phyloP scores from a whole-genome alignment of 2,797 vertebrate species.

The Micromesistius poutassou region DNA sequence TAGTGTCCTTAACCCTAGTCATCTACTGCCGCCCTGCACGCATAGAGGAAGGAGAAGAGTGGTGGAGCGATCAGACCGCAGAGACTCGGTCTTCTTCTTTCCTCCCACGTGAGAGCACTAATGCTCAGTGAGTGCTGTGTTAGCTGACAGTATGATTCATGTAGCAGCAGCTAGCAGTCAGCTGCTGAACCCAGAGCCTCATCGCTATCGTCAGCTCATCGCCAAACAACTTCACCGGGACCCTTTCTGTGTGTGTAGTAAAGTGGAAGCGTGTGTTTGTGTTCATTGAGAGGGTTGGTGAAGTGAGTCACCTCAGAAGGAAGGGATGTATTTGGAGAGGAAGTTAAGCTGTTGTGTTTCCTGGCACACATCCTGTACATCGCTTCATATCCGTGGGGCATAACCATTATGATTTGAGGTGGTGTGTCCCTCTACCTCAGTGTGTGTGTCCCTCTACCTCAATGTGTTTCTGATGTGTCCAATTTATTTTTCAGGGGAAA shows the following conservation, averaged over 20 bases:
- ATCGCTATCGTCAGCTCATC: background rate
- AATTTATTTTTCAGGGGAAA: slow-evolving; percentile 82
- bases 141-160: slow-evolving; percentile 36
- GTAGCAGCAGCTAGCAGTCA: background rate
- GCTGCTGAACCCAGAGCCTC: background rate
- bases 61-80: no score
- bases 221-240: background rate
- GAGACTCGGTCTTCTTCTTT: no score
- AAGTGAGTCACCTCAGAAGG: background rate
- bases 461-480: slow-evolving; percentile 17
- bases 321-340: background rate
- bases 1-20: no score
- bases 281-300: background rate
- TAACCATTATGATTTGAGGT: background rate
- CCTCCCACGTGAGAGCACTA: background rate
- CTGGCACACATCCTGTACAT: background rate
- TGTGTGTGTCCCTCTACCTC: background rate
- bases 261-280: background rate
- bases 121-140: slow-evolving; percentile 21
- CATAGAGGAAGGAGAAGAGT: background rate
- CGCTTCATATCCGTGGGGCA: no score
- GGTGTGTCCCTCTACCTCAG: no score
- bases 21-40: no score
- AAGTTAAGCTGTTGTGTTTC: background rate
- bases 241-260: background rate